Base-by-base conservation (phyloP, 2,888 invertebrate genomes). In the Pemphredon lugubris region DNA sequence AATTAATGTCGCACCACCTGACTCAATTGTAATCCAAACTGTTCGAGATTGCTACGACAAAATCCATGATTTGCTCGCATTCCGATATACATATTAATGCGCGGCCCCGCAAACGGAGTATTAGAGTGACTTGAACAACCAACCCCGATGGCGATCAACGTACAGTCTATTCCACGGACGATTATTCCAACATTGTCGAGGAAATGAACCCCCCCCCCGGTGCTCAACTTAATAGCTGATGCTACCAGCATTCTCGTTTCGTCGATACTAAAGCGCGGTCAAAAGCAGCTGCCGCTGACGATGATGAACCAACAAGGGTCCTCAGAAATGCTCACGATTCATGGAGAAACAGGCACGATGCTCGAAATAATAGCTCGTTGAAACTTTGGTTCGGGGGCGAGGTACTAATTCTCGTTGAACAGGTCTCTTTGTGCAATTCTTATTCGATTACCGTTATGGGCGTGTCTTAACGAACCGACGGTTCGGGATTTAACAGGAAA, bases 191-290 rank as follows among this genome's bases (percentile, higher is more conserved):
- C 54, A 68, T 75, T 72, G 59, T 60, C 32, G 55, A 32, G 54
- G 51, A 73, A 72, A 77, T 57, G 57, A 72, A 69, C 44, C 68
- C 54, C 45, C 44, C 68, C 54, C 45, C 32, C n/a, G 68, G 57
- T 60, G 73, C 73, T 64, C 51, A 20, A 63, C 37, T 57, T 64
- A 73, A 73, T 73, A 57, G 59, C 68, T 40, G 48, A 69, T 18
- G 68, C 59, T 42, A 40, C 47, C 32, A 13, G 14, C 45, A 71
- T 60, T 66, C 57, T 37, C 34, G 50, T 39, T 34, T 13, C 53
- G 7, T 5, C 42, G 45, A 59, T 34, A 57, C 30, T 47, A 7
- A 61, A 21, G 47, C 51, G 2, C 7, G 55, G 63, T 75, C 76
- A 64, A 75, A 72, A 73, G 63, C 30, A 23, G 32, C 42, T 53